A percentile compares a stretch with the other conserved stretches of the same genome.
Conservation (phyloP, 64 coral and sea anemone species). For the Montipora efflorescens region DNA sequence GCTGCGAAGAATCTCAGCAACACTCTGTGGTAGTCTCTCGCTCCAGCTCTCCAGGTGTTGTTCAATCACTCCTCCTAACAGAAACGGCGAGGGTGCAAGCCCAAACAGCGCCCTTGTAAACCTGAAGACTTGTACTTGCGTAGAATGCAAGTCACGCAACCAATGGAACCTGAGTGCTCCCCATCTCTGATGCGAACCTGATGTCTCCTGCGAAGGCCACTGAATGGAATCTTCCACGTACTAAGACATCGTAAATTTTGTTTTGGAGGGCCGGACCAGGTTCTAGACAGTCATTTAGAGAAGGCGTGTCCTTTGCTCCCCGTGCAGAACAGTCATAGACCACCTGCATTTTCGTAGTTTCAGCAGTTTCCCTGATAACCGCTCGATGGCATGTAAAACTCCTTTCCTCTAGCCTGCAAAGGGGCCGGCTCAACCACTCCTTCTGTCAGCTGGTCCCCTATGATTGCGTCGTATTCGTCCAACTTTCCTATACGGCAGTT, state of each 20-base stretch:
- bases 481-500: conserved; percentile 24
- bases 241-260: conserved; percentile 41
- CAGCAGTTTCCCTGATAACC: conserved; percentile 12
- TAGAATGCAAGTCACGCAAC: conserved; percentile 11
- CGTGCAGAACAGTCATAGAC: conserved; percentile 52
- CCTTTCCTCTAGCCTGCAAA: not conserved
- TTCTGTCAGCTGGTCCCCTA: conserved; percentile 28
- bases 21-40: conserved; percentile 5
- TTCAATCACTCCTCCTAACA: conserved; percentile 42
- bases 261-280: conserved; percentile 36
- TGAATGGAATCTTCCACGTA: conserved; percentile 32
- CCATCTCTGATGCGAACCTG: conserved; percentile 45
- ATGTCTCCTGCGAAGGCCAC: conserved; percentile 36
- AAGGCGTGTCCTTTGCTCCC: conserved; percentile 12
- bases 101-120: conserved; percentile 49
- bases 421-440: conserved; percentile 47
- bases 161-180: conserved; percentile 56
- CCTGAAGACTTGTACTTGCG: conserved; percentile 2
- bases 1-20: conserved; percentile 26
- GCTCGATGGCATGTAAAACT: conserved; percentile 65
- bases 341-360: conserved; percentile 18
- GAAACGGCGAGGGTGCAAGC: conserved; percentile 37
- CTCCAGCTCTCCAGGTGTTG: conserved; percentile 56
- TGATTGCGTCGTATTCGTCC: conserved; percentile 36
- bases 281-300: conserved; percentile 61